These are phyloP conservation scores for Nyctereutes procyonoides DNA, from an alignment of 2,113 vertebrate genomes.

Conservation along the genomic window DNA sequence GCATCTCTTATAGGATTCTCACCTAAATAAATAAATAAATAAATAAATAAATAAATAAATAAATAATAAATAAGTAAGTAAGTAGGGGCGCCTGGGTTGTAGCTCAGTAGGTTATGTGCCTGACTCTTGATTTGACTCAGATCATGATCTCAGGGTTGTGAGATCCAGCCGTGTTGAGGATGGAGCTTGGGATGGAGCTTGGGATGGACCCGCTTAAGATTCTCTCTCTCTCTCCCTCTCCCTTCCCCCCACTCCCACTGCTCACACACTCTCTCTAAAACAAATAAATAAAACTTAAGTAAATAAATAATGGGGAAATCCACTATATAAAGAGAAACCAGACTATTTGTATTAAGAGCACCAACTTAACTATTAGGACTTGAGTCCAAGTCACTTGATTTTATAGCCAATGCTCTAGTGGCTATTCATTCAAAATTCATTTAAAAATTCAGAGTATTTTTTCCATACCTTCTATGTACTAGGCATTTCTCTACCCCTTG, in stretches of 20 bases:
- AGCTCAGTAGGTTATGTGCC: neutral
- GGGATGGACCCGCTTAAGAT: neutral
- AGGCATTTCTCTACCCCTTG: neutral
- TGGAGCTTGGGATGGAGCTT: neutral
- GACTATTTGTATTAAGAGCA: neutral
- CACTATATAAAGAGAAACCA: slow-evolving; percentile 19
- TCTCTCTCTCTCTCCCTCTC: neutral
- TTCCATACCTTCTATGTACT: neutral
- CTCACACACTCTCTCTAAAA: neutral
- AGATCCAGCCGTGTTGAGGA: neutral
- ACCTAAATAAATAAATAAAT: neutral
- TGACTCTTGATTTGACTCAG: neutral
- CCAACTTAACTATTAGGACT: neutral
- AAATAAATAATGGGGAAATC: neutral
- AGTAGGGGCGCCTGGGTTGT: neutral
- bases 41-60: neutral
- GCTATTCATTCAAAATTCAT: neutral
- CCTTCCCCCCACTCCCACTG: neutral
- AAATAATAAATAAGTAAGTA: neutral
- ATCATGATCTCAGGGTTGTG: neutral
- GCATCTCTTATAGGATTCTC: neutral
- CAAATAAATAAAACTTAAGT: neutral
- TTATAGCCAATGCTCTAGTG: neutral
- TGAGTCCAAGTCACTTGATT: neutral
- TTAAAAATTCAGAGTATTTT: neutral